Base-by-base conservation (phyloP, 2,113 vertebrate genomes). In the Uropsilus gracilis region DNA sequence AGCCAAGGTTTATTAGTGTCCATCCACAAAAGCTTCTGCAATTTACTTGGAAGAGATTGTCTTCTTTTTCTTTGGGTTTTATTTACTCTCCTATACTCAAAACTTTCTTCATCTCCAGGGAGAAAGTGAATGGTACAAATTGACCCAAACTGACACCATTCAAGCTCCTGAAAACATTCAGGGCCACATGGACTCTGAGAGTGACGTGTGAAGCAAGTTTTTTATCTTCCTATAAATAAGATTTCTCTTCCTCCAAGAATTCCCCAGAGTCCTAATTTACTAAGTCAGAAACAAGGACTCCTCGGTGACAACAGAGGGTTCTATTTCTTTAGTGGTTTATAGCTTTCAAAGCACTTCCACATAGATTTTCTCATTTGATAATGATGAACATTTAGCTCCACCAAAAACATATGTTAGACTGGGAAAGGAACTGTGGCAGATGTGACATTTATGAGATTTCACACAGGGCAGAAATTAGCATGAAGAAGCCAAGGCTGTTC, bases 381-480 rank as follows among this genome's bases (percentile, higher is more conserved):
- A 93, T 81, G n/a, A 85, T 73, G 75, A 87, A 82, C 37, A 4
- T 96, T 97, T 92, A 89, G 89, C 63, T 69, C 85, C 78, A 77
- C 22, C 76, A 44, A 92, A 94, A 95, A 81, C 95, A 63, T 73
- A 83, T 96, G 96, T 64, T 94, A 94, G 84, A 0, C 71, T 3
- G 68, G 80, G 88, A 97, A 86, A 92, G 46, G 50, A n/a, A 30
- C 68, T 59, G 16, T 92, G 86, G 92, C 86, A 98, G 88, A 95
- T 86, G 84, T 46, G 69, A 92, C 96, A 95, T 97, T 48, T 96
- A 50, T 73, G 92, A 94, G 82, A 97, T 92, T 97, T 91, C 88
- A 86, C 64, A 53, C 71, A 93, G 94, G 95, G 78, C n/a, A 86
- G 94, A 93, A 96, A 97, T 96, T 89, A 94, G 83, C 95, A 94